phyloP scores from a whole-genome alignment of 2,113 vertebrate species.

The Protobothrops mucrosquamatus region DNA sequence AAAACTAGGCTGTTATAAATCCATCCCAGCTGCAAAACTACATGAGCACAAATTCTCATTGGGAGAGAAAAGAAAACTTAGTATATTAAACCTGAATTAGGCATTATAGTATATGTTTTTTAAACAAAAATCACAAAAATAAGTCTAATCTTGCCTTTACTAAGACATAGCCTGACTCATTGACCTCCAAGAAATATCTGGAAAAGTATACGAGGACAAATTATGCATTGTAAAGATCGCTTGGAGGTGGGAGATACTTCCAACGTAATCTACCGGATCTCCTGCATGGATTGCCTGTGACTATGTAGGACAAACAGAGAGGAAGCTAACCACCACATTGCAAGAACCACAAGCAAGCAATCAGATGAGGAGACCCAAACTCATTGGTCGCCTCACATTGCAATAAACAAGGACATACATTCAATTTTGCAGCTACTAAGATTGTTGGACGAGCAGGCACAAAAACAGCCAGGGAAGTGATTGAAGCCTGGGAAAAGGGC shows the following conservation, averaged over 20 bases:
- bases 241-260: not conserved
- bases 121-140: not conserved
- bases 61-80: not conserved
- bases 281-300: not conserved
- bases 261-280: not conserved
- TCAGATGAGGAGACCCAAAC: not conserved
- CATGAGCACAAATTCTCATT: not conserved
- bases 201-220: not conserved
- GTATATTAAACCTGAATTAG: not conserved
- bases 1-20: not conserved
- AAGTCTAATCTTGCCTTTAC: not conserved
- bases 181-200: not conserved
- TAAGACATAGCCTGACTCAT: not conserved
- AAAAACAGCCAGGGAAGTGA: too few relatives aligned
- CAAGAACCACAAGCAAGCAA: not conserved
- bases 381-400: not conserved
- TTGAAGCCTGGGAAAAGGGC: too few relatives aligned
- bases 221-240: not conserved
- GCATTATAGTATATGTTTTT: not conserved
- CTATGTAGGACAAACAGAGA: not conserved
- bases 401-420: not conserved
- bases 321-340: not conserved
- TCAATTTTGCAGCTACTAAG: too few relatives aligned
- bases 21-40: not conserved
- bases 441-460: too few relatives aligned